Evolutionary conservation across 1,140 invertebrate species (phyloP).

Genomic region (Dinothrombium tinctorium): DNA sequence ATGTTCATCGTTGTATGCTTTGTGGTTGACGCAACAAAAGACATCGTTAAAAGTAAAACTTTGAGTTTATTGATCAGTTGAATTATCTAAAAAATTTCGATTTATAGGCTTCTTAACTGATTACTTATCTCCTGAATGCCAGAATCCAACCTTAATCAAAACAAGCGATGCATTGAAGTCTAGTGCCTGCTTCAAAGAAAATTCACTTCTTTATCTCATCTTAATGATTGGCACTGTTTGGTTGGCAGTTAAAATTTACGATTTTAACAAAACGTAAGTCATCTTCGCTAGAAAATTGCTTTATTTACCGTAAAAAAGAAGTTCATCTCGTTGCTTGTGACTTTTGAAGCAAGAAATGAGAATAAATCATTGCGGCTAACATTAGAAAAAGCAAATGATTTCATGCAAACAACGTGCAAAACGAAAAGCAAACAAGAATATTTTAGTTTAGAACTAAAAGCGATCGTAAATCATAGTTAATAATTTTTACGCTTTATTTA

Average conservation of each 20-base stretch:
- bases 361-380: too few relatives aligned
- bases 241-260: slow-evolving; percentile 34
- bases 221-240: slow-evolving; percentile 36
- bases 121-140: slow-evolving; percentile 23
- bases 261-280: slow-evolving; percentile 39
- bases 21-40: slow-evolving; percentile 25
- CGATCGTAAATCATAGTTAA: too few relatives aligned
- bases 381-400: too few relatives aligned
- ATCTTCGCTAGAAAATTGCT: too few relatives aligned
- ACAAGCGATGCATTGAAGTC: background rate
- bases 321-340: background rate
- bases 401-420: too few relatives aligned
- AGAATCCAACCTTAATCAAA: slow-evolving; percentile 3
- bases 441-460: too few relatives aligned
- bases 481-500: background rate
- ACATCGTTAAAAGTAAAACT: slow-evolving; percentile 26
- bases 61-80: background rate
- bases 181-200: background rate
- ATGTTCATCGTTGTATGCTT: slow-evolving; percentile 30
- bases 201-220: slow-evolving; percentile 32
- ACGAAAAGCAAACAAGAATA: too few relatives aligned
- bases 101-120: slow-evolving; percentile 28
- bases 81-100: background rate
- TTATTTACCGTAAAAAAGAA: background rate
- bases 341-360: too few relatives aligned